phyloP scores from a whole-genome alignment of 2,113 vertebrate genomes.

The Rousettus leschenaultii region DNA sequence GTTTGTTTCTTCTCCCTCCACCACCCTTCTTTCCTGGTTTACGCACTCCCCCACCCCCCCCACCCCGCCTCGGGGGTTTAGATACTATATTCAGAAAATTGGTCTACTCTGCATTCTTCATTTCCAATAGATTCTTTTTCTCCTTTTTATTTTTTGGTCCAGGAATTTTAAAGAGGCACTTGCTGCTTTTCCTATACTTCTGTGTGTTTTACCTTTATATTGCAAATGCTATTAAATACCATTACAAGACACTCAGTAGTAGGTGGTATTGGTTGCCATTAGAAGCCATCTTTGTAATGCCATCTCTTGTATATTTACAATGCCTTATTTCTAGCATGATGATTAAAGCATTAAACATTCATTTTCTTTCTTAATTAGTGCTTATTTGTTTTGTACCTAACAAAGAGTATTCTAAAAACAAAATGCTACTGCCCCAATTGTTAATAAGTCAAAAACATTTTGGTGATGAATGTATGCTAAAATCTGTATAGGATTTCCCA shows the following conservation, averaged over 20 bases:
- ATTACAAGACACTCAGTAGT: background rate
- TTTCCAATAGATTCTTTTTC: background rate
- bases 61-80: background rate
- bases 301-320: background rate
- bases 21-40: too few species aligned
- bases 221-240: background rate
- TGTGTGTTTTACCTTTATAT: background rate
- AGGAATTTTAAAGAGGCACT: background rate
- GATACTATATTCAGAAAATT: background rate
- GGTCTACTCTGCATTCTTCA: background rate
- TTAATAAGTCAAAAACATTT: background rate
- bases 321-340: background rate
- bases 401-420: conserved; percentile 5
- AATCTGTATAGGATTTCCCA: background rate
- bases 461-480: background rate
- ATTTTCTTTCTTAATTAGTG: background rate
- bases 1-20: background rate
- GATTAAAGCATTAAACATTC: background rate
- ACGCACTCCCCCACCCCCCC: too few species aligned
- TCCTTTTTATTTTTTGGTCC: background rate
- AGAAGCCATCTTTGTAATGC: background rate
- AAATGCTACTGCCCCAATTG: background rate
- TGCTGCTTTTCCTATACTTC: background rate
- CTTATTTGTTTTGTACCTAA: background rate
- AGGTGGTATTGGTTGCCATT: background rate